Evolutionary conservation across 2,797 vertebrate species (phyloP).

Genomic region (Pangasius larnaudii): DNA sequence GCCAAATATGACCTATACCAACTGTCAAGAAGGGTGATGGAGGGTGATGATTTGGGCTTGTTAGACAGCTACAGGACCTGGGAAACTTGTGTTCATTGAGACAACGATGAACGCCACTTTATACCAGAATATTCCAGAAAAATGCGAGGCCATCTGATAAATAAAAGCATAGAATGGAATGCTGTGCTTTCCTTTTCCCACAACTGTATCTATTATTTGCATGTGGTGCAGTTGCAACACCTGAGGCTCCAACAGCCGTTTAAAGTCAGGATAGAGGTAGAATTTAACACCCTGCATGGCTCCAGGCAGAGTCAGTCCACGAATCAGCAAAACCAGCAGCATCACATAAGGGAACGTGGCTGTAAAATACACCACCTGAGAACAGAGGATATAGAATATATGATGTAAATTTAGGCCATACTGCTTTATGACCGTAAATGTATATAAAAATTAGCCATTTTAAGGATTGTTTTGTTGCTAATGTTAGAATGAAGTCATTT

Average conservation of each 20-base stretch:
- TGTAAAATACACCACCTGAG: conserved; percentile 78
- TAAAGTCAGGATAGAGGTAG: conserved; percentile 74
- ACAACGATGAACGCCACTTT: not conserved
- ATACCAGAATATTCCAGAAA: not conserved
- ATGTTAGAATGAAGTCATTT: not conserved
- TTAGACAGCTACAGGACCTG: not conserved
- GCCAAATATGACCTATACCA: no score
- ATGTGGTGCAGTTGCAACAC: conserved; percentile 48
- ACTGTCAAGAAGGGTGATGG: not conserved
- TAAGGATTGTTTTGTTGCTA: not conserved
- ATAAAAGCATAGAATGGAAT: not conserved
- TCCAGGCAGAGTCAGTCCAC: conserved; percentile 77
- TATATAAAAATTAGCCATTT: not conserved
- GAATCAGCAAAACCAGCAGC: conserved; percentile 73
- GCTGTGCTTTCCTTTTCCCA: no score
- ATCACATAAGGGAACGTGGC: conserved; percentile 77
- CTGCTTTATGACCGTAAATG: not conserved
- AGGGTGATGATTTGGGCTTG: not conserved
- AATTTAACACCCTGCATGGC: conserved; percentile 71
- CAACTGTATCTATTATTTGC: not conserved
- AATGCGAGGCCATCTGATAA: not conserved
- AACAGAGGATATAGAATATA: not conserved
- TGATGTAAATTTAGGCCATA: not conserved
- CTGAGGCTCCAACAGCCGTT: conserved; percentile 73
- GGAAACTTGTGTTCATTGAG: not conserved